Percentiles rank a stretch among this genome's conserved stretches.
Conservation (phyloP, 2,888 invertebrate genomes). For the Andrena haemorrhoa region DNA sequence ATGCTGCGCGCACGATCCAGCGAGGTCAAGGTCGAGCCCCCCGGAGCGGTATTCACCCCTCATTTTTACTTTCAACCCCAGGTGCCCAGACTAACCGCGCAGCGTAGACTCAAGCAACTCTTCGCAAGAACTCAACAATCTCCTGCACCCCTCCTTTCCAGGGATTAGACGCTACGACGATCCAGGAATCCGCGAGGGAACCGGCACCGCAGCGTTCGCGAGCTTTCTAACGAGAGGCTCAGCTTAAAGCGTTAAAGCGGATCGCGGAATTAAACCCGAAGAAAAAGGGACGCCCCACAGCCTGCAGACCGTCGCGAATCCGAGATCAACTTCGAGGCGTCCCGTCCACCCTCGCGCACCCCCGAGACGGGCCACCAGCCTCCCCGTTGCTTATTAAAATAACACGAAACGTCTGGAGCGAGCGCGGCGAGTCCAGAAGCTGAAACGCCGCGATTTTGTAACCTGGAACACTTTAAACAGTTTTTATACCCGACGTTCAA, state of each 20-base stretch:
- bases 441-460: slow-evolving; percentile 1
- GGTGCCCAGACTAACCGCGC: slow-evolving; percentile 18
- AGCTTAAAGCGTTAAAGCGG: slow-evolving; percentile 71
- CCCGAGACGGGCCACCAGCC: neutral
- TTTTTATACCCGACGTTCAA: slow-evolving; percentile 8
- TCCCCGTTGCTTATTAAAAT: slow-evolving; percentile 9
- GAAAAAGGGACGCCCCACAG: neutral
- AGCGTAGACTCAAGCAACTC: slow-evolving; percentile 3
- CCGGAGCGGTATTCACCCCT: neutral
- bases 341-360: neutral
- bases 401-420: neutral
- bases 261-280: slow-evolving; percentile 41
- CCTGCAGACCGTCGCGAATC: neutral
- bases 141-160: slow-evolving; percentile 3
- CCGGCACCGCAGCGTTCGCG: slow-evolving; percentile 32
- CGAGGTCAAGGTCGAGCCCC: slow-evolving; percentile 1
- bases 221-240: slow-evolving; percentile 67
- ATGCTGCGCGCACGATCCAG: neutral
- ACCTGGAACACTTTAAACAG: neutral
- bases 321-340: slow-evolving; percentile 7
- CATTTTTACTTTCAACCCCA: slow-evolving; percentile 32
- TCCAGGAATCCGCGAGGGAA: slow-evolving; percentile 53
- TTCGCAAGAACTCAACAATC: slow-evolving; percentile 32
- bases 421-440: neutral
- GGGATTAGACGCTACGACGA: slow-evolving; percentile 11